Evolutionary conservation across 2,888 invertebrate species (phyloP), one percentile per base, ranked within the genome.

Genomic region (Cephus runcator): DNA sequence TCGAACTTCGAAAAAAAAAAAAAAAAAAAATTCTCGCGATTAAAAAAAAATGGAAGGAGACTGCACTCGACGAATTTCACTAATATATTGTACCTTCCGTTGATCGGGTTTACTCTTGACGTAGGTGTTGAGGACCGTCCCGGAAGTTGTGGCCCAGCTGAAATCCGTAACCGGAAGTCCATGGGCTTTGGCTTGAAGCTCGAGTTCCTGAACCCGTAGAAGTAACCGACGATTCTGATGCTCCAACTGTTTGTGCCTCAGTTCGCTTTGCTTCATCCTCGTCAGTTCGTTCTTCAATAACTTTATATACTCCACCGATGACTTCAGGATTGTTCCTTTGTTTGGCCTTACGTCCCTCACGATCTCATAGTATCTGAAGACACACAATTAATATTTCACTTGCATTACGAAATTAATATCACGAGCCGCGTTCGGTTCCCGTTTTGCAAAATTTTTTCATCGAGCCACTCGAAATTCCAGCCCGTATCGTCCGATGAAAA

Each of bases 271-370:
- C 86, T 96, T 95, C 83, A 97, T 93, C 85, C 95, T 93, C 77
- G 95, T 95, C 79, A 96, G 93, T 91, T 95, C 94, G 87, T 93
- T 94, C 89, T 93, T 96, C 78, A 99, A 92, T 81, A 96, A 95
- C 91, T 97, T 96, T 87, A 99, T 98, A 91, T 98, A 99, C 92
- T 99, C 99, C 77, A 99, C 99, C 12, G 98, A 98, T 69, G 98
- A 98, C 92, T 98, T 98, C n/a, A 99, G 93, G 84, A 99, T 99
- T 1, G 98, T 98, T 23, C 99, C 99, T 90, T 98, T 98, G 92
- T 98, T 98, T 23, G 97, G 97, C 40, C 97, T 93, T 71, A 97
- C 96, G 91, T 98, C 97, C 56, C 97, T 93, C 4, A 98, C 97
- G 74, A 97, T 96, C 87, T 98, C 97, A 92, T 96, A 97, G 92